These are phyloP conservation scores for Apamea monoglypha DNA, from an alignment of 2,888 invertebrate species.

Conservation along the genomic window DNA sequence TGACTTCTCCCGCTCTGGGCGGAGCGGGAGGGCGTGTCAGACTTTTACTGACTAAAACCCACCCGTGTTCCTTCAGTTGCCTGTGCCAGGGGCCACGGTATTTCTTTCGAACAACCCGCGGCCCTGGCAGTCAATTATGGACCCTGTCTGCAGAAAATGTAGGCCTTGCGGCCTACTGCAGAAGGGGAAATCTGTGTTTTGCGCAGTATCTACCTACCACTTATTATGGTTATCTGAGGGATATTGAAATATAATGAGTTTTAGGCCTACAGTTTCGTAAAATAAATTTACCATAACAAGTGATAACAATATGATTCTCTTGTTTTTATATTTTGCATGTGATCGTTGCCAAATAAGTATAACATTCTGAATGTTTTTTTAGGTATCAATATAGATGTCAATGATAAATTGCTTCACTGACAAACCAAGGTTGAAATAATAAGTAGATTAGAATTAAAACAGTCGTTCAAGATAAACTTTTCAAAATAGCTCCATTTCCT, in stretches of 20 bases:
- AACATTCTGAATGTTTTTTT: conserved; percentile 22
- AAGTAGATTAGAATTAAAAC: conserved; percentile 3
- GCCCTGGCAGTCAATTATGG: too few relatives aligned
- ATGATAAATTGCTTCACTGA: neutral
- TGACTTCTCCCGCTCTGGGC: too few relatives aligned
- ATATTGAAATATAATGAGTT: conserved; percentile 6
- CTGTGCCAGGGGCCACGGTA: too few relatives aligned
- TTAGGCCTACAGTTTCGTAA: conserved; percentile 19
- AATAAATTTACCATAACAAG: conserved; percentile 29
- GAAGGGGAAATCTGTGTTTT: conserved; percentile 3
- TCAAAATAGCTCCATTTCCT: neutral
- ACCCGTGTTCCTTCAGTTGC: too few relatives aligned
- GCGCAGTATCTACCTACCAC: neutral
- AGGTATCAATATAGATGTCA: neutral
- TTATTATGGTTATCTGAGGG: conserved; percentile 23
- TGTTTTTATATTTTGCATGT: conserved; percentile 33
- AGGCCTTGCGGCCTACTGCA: too few relatives aligned
- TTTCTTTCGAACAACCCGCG: too few relatives aligned
- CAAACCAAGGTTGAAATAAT: neutral
- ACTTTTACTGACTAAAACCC: too few relatives aligned
- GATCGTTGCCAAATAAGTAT: conserved; percentile 8
- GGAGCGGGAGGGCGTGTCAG: too few relatives aligned
- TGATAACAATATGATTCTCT: conserved; percentile 35
- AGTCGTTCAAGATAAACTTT: neutral
- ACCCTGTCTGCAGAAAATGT: neutral